These are phyloP conservation scores for Monochamus saltuarius DNA, from an alignment of 1,140 invertebrate genomes.

Conservation along the genomic window DNA sequence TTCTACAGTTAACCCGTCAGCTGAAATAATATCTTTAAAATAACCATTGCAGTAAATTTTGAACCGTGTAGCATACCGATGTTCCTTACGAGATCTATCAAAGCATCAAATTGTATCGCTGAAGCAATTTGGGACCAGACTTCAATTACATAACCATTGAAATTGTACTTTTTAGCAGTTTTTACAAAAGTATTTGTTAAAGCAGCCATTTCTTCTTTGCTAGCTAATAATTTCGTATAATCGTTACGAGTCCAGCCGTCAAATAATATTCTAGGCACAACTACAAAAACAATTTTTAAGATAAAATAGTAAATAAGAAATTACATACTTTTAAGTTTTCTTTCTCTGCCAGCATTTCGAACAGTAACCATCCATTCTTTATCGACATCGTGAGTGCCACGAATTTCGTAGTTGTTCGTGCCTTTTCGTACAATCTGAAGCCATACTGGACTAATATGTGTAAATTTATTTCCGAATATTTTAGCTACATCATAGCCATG, in stretches of 20 bases:
- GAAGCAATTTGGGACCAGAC: slow-evolving; percentile 81
- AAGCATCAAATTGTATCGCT: slow-evolving; percentile 63
- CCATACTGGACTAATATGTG: slow-evolving; percentile 93
- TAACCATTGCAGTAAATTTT: neutral
- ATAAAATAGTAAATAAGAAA: neutral
- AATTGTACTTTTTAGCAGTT: slow-evolving; percentile 65
- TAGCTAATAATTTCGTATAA: slow-evolving; percentile 64
- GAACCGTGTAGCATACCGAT: slow-evolving; percentile 54
- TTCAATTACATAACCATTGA: slow-evolving; percentile 87
- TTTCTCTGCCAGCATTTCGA: slow-evolving; percentile 53
- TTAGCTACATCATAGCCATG: slow-evolving; percentile 94
- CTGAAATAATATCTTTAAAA: slow-evolving; percentile 20
- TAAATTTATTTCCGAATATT: slow-evolving; percentile 85
- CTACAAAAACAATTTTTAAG: slow-evolving; percentile 49
- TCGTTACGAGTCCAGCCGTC: slow-evolving; percentile 78
- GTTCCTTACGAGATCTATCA: slow-evolving; percentile 63
- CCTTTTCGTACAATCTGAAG: slow-evolving; percentile 73
- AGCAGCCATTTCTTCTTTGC: slow-evolving; percentile 58
- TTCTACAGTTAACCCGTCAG: slow-evolving; percentile 39
- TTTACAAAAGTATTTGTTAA: slow-evolving; percentile 63
- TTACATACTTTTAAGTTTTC: slow-evolving; percentile 52
- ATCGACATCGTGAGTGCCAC: slow-evolving; percentile 77
- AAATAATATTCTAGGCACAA: slow-evolving; percentile 83
- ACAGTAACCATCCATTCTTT: slow-evolving; percentile 80
- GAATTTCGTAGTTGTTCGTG: slow-evolving; percentile 63